A percentile compares a stretch with the other conserved stretches of the same genome.
Conservation (phyloP, 2,888 invertebrate genomes). For the Patella ulyssiponensis region DNA sequence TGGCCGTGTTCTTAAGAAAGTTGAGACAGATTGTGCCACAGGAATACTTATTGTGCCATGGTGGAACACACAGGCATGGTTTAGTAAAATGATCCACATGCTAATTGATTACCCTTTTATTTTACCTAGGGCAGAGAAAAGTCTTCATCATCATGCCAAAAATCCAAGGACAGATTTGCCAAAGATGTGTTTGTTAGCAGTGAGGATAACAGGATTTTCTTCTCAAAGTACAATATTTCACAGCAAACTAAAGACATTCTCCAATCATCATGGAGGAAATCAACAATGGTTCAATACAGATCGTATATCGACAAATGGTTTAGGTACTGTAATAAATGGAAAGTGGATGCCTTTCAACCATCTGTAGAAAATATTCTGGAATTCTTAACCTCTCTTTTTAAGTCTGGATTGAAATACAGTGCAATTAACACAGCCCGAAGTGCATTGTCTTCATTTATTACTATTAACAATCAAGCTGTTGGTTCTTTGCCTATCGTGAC, state of each 20-base stretch:
- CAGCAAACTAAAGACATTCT: constrained; percentile 13
- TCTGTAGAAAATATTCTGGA: constrained; percentile 10
- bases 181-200: constrained; percentile 18
- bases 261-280: constrained; percentile 11
- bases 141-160: not conserved
- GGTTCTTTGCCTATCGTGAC: constrained; percentile 29
- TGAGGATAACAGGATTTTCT: not conserved
- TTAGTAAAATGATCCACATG: constrained; percentile 24
- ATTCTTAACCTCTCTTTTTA: constrained; percentile 21
- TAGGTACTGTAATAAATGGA: constrained; percentile 21
- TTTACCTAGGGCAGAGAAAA: not conserved
- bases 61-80: no score
- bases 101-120: not conserved
- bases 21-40: constrained; percentile 19
- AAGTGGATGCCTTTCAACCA: constrained; percentile 19
- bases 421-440: constrained; percentile 24
- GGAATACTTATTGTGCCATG: no score
- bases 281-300: constrained; percentile 17
- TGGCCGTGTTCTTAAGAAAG: constrained; percentile 20
- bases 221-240: not conserved
- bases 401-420: constrained; percentile 23
- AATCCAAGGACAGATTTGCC: not conserved
- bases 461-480: constrained; percentile 18
- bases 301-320: constrained; percentile 26
- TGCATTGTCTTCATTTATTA: constrained; percentile 24